These are phyloP conservation scores for Charina bottae DNA, from an alignment of 2,113 vertebrate genomes.

Conservation along the genomic window DNA sequence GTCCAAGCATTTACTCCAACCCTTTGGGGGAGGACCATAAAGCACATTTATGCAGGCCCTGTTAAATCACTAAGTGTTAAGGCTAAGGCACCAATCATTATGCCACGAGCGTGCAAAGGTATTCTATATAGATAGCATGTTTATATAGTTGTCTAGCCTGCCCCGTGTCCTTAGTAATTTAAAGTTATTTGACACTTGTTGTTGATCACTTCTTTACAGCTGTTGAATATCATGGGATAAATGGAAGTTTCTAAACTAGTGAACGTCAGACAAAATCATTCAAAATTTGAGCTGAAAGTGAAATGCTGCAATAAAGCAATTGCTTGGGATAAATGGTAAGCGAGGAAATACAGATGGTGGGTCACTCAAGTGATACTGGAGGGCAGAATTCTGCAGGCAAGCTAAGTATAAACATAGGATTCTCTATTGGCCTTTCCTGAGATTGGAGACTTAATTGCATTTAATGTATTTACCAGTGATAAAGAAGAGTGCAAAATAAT, in stretches of 20 bases:
- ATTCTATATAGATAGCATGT: neutral
- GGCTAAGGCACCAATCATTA: neutral
- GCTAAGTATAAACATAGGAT: slow-evolving; percentile 28
- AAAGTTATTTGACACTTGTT: slow-evolving; percentile 28
- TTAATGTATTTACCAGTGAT: neutral
- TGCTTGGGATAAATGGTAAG: neutral
- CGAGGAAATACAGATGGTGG: neutral
- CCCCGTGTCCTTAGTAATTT: neutral
- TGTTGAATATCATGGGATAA: neutral
- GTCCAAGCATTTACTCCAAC: neutral
- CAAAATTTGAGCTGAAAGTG: slow-evolving; percentile 28
- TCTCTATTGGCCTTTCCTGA: slow-evolving; percentile 28
- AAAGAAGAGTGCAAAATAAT: neutral
- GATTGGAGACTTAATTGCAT: neutral
- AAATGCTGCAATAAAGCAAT: neutral
- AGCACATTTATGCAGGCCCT: neutral
- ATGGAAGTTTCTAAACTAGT: slow-evolving; percentile 29
- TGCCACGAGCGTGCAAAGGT: neutral
- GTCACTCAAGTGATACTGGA: slow-evolving; percentile 15
- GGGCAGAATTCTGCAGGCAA: slow-evolving; percentile 25
- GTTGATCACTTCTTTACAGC: slow-evolving; percentile 31
- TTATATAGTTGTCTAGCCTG: neutral
- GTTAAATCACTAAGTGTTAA: neutral
- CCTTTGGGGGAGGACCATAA: neutral
- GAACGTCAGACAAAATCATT: slow-evolving; percentile 39